Base-by-base conservation (phyloP, 2,888 invertebrate genomes). In the Lasioglossum lativentre region DNA sequence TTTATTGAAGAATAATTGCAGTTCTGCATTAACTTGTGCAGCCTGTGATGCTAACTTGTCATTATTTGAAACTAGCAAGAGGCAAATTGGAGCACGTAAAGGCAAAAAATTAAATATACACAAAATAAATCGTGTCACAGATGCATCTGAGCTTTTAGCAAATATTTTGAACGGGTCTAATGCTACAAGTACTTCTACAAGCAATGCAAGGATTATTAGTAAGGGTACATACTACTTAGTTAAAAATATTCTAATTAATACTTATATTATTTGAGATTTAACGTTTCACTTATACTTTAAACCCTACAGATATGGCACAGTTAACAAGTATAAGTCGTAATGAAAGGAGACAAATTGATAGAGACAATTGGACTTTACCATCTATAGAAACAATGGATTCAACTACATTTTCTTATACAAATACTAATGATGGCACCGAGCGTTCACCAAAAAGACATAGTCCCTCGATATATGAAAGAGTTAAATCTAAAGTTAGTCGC, bases 1-100 rank as follows among this genome's bases (percentile, higher is more conserved):
- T 94, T 97, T 98, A 2, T 95, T 98, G 78, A 96, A 97, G 88
- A 98, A 98, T 95, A 96, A 96, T 87, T 94, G 94, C 89, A 96
- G 96, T 14, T 96, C 96, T 34, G 96, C 96, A 80, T 96, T 96
- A 1, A 96, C 97, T 89, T 98, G 98, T 94, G 97, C 97, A 91
- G 97, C 97, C 8, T 98, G 98, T 91, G 96, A 97, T 91, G 96
- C 97, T 0, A 94, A 93, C 90, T 94, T 94, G 34, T 92, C 92
- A n/a, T 93, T 94, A 88, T 92, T 93, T 8, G 91, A 93, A 82
- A 93, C 91, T 34, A 93, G 94, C 83, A 93, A 92, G 42, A 93
- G 92, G 74, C 93, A 94, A 78, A 92, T 95, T 66, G 95, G 95
- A 52, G 94, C 93, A 12, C 91, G 95, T 79, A 94, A 93, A 80